A percentile compares a stretch with the other conserved stretches of the same genome.
Conservation (phyloP, 2,113 vertebrate genomes). For the Microtus pennsylvanicus region DNA sequence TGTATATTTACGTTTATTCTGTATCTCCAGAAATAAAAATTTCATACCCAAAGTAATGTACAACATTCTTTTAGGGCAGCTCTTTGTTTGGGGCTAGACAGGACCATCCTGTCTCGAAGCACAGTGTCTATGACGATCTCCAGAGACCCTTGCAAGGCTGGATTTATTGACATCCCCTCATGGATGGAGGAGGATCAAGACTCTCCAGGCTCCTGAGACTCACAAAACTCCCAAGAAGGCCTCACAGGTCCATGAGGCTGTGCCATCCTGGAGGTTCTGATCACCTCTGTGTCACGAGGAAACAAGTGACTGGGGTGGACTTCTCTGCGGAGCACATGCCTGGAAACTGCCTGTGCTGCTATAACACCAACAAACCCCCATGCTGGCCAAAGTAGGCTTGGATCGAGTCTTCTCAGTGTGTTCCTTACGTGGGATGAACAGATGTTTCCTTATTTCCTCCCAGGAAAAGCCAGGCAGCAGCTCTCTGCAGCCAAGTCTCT, state of each 20-base stretch:
- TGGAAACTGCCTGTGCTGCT: neutral
- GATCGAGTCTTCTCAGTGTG: neutral
- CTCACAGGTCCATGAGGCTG: neutral
- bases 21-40: slow-evolving; percentile 12
- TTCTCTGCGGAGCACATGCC: too few relatives aligned
- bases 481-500: neutral
- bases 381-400: neutral
- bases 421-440: neutral
- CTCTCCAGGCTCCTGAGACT: neutral
- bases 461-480: neutral
- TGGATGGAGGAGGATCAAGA: neutral
- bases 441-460: neutral
- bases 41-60: neutral
- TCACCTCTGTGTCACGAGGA: too few relatives aligned
- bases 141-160: neutral
- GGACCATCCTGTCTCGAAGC: neutral
- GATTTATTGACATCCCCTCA: neutral
- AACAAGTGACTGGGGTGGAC: too few relatives aligned
- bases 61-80: neutral
- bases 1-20: neutral
- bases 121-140: neutral
- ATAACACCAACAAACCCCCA: neutral
- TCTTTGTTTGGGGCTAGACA: neutral
- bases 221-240: neutral
- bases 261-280: neutral